Evolutionary conservation across 2,113 vertebrate genomes (phyloP), one percentile per base, ranked within the genome.

Genomic region (Pomatostomus ruficeps): DNA sequence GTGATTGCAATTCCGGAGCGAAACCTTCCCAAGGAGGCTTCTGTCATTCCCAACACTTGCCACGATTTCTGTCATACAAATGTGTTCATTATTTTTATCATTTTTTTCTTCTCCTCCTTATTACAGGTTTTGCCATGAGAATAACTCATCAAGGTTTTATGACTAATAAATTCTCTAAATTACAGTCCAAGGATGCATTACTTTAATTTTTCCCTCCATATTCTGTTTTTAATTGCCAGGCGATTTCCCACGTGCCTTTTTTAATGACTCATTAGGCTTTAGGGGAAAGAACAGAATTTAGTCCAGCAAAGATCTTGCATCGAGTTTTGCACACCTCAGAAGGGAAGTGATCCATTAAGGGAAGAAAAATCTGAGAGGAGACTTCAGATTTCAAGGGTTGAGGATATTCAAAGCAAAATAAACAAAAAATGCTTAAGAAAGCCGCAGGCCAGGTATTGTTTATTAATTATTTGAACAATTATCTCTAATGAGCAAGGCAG

Each of bases 91-190:
- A 92, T 78, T 96, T 91, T 96, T 96, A 77, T 93, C 40, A 7
- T 66, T 94, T 81, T 89, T 84, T 91, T 66, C 61, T 89, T 54
- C 63, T 55, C 6, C 12, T 83, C 76, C 0, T 90, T 95, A 94
- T 96, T 97, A 96, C 49, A 87, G 66, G 31, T 78, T 96, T 97
- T 95, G 92, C 95, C 93, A 93, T 82, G 85, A 95, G 94, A 97
- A 96, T 96, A 97, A 96, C 96, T 97, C 93, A 97, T 96, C 94
- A 85, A 77, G 89, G 79, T 71, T 96, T 96, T 96, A 93, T 58
- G 92, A 89, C 87, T 67, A 94, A 97, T 97, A 96, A 91, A 96
- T 97, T 96, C 92, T 97, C 89, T 88, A 96, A 97, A 97, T 97
- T 97, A 77, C 82, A 89, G 92, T 96, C 94, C 48, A 88, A 96